These are phyloP conservation scores for Poicephalus meyeri DNA, from an alignment of 2,113 vertebrate genomes.

Conservation along the genomic window DNA sequence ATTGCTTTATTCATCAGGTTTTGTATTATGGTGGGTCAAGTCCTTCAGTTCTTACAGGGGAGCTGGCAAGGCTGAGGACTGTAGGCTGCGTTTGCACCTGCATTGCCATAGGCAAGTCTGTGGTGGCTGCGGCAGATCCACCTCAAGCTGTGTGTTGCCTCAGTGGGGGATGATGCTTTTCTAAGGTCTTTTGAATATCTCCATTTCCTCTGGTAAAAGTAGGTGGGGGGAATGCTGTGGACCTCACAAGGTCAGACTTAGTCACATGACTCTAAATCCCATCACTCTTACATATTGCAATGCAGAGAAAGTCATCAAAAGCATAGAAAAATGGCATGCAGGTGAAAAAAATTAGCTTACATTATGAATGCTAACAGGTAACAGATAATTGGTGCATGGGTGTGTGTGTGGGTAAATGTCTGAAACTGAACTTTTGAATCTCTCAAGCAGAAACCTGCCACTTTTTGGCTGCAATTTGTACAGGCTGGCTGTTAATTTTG, in stretches of 20 bases:
- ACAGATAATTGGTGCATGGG: background rate
- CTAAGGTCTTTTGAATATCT: background rate
- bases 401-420: background rate
- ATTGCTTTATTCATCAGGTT: background rate
- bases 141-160: background rate
- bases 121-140: background rate
- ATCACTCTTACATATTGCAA: background rate
- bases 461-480: background rate
- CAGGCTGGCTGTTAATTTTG: background rate
- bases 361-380: background rate
- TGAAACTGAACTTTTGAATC: conserved; percentile 3
- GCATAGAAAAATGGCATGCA: background rate
- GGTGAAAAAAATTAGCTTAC: background rate
- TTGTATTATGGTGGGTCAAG: background rate
- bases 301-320: background rate
- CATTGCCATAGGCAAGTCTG: background rate
- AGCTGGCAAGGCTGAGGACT: background rate
- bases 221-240: background rate
- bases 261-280: background rate
- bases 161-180: background rate
- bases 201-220: background rate
- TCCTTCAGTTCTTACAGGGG: accelerated
- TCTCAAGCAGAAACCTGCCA: background rate
- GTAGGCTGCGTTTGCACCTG: background rate
- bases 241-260: background rate